phyloP scores from a whole-genome alignment of 1,140 invertebrate species.

The Atta texana region DNA sequence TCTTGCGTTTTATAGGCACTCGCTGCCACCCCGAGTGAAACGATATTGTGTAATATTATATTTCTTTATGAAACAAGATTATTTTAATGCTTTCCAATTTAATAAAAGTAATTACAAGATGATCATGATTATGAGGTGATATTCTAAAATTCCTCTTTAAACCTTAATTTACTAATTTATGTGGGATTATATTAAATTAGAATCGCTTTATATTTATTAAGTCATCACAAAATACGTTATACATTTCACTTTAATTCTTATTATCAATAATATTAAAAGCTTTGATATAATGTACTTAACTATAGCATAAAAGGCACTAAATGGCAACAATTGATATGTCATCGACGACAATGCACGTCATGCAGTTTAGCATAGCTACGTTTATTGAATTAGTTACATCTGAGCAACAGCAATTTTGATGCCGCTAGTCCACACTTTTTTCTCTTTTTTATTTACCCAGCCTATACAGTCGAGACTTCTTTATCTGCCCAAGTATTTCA shows the following conservation, averaged over 20 bases:
- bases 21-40: background rate
- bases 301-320: background rate
- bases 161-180: background rate
- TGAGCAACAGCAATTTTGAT: background rate
- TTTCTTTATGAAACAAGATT: background rate
- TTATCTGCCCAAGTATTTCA: background rate
- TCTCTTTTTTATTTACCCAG: too few relatives aligned
- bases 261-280: background rate
- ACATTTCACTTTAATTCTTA: background rate
- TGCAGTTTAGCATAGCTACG: conserved; percentile 26
- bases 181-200: background rate
- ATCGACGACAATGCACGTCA: conserved; percentile 13
- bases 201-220: background rate
- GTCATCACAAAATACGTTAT: background rate
- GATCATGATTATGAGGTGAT: background rate
- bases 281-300: background rate
- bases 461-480: background rate
- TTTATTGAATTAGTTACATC: conserved; percentile 47
- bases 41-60: background rate
- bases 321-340: conserved; percentile 17
- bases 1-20: background rate
- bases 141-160: background rate
- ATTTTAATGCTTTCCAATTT: background rate
- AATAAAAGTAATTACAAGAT: background rate
- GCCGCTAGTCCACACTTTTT: background rate